These are phyloP conservation scores for Acleris laterana DNA, from an alignment of 2,888 invertebrate species.

Conservation along the genomic window DNA sequence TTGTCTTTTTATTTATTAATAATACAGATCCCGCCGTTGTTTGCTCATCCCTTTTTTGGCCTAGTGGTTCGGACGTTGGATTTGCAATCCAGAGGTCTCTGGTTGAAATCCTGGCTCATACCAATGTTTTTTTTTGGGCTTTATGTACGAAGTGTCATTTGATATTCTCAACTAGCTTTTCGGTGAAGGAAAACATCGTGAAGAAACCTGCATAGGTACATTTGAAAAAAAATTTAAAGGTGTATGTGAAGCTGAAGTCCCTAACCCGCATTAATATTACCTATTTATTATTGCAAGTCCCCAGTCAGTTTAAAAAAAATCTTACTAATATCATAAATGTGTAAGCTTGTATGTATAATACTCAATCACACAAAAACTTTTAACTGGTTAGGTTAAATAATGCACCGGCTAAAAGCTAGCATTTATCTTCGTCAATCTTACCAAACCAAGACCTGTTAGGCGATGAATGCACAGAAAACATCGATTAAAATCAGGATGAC, in stretches of 20 bases:
- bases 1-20: constrained; percentile 2
- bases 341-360: constrained; percentile 5
- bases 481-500: too few relatives aligned
- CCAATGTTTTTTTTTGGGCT: background rate
- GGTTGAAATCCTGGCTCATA: constrained; percentile 11
- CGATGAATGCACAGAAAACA: constrained; percentile 2
- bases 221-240: background rate
- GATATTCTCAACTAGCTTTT: too few relatives aligned
- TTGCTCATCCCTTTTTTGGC: constrained; percentile 1
- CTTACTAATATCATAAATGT: too few relatives aligned
- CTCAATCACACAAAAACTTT: constrained; percentile 4
- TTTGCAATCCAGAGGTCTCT: constrained; percentile 6
- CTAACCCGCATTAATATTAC: background rate
- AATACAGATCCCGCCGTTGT: background rate
- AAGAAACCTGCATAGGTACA: background rate
- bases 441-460: constrained; percentile 5
- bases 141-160: too few relatives aligned
- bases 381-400: constrained; percentile 1
- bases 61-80: constrained; percentile 12
- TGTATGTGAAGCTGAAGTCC: background rate
- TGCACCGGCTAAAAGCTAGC: background rate
- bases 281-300: background rate
- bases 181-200: too few relatives aligned
- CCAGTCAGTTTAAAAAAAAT: background rate
- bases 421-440: background rate